Percentiles rank a stretch among this genome's conserved stretches.
These are phyloP conservation scores for Cheiracanthium punctorium DNA, from an alignment of 2,888 invertebrate genomes.

Conservation along the genomic window DNA sequence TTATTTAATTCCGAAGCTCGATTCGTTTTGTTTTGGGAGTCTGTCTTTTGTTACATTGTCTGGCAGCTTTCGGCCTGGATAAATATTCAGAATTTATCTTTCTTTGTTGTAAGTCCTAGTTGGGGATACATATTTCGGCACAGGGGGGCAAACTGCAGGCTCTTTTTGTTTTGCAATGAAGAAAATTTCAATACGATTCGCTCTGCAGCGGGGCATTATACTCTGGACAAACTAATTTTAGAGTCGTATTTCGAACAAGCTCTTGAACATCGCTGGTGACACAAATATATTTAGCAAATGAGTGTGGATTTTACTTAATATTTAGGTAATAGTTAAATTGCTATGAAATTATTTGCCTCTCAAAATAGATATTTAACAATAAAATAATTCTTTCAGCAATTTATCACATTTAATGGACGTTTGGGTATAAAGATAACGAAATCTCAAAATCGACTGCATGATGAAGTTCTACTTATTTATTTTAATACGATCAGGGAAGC, in stretches of 20 bases:
- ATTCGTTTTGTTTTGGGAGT: slow-evolving; percentile 54
- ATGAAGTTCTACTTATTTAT: too few species aligned
- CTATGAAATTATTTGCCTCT: too few species aligned
- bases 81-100: slow-evolving; percentile 12
- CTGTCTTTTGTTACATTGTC: slow-evolving; percentile 35
- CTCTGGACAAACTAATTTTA: neutral
- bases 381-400: too few species aligned
- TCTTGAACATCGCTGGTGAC: neutral
- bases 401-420: too few species aligned
- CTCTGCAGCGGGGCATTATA: neutral
- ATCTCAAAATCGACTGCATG: too few species aligned
- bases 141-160: neutral
- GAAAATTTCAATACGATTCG: neutral
- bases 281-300: too few species aligned
- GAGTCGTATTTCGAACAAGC: neutral
- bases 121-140: neutral
- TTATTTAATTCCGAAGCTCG: slow-evolving; percentile 64
- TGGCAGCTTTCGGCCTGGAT: slow-evolving; percentile 1
- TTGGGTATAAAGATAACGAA: too few species aligned
- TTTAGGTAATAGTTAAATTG: too few species aligned
- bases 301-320: too few species aligned
- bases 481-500: too few species aligned
- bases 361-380: too few species aligned
- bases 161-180: neutral
- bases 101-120: slow-evolving; percentile 8